A percentile compares a stretch with the other conserved stretches of the same genome.
Conservation (phyloP, 2,888 invertebrate genomes). For the Eupithecia insigniata region DNA sequence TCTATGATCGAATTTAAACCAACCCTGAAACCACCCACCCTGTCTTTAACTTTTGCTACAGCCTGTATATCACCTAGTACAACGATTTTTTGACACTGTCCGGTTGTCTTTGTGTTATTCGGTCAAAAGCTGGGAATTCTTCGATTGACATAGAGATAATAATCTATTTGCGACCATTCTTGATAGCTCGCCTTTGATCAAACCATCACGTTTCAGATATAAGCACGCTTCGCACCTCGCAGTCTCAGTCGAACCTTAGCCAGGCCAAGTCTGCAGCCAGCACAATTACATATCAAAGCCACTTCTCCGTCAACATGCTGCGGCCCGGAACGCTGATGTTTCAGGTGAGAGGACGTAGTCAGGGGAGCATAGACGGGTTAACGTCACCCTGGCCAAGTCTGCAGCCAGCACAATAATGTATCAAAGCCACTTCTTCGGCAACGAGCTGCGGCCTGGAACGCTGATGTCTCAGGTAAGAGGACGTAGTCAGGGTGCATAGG, state of each 20-base stretch:
- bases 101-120: too few relatives aligned
- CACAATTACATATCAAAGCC: conserved; percentile 64
- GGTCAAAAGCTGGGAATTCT: too few relatives aligned
- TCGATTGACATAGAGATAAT: too few relatives aligned
- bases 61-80: background rate
- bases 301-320: conserved; percentile 60
- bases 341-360: conserved; percentile 59
- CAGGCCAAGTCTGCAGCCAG: conserved; percentile 68
- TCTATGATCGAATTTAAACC: too few relatives aligned
- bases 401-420: conserved; percentile 62
- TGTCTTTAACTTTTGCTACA: too few relatives aligned
- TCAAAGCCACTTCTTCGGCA: conserved; percentile 60
- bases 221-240: conserved; percentile 54
- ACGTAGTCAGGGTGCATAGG: background rate
- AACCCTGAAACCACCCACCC: too few relatives aligned
- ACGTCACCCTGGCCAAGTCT: conserved; percentile 69
- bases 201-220: conserved; percentile 51
- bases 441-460: conserved; percentile 69
- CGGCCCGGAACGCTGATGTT: conserved; percentile 69
- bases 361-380: conserved; percentile 29
- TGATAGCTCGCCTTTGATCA: conserved; percentile 41
- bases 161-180: too few relatives aligned
- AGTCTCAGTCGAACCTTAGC: conserved; percentile 68
- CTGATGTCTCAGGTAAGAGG: conserved; percentile 66
- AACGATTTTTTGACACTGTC: too few relatives aligned